Conservation (phyloP, 2,888 invertebrate genomes). For the Electrophaes corylata region DNA sequence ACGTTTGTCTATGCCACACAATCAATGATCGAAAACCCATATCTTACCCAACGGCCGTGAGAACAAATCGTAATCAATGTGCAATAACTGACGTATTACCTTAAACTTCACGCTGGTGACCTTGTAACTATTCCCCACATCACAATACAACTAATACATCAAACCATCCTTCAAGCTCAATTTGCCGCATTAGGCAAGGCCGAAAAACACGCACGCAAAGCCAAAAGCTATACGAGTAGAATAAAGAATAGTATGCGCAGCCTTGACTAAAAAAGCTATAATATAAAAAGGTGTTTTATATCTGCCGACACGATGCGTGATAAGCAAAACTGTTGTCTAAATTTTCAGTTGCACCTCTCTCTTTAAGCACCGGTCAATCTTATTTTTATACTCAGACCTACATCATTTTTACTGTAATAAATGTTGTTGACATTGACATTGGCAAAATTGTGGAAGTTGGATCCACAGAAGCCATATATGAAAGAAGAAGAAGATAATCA, state of each 20-base stretch:
- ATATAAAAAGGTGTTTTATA: slow-evolving; percentile 44
- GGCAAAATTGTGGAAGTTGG: too few species aligned
- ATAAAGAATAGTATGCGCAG: slow-evolving; percentile 28
- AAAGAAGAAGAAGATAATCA: too few species aligned
- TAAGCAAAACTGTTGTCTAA: not conserved
- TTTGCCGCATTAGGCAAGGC: slow-evolving; percentile 72
- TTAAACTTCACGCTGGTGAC: slow-evolving; percentile 34
- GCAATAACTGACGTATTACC: slow-evolving; percentile 20
- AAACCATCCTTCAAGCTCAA: slow-evolving; percentile 69
- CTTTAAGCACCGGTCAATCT: too few species aligned
- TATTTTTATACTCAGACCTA: too few species aligned
- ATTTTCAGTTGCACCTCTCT: too few species aligned
- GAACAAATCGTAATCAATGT: slow-evolving; percentile 24
- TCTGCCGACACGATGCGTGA: slow-evolving; percentile 11
- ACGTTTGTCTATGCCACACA: not conserved
- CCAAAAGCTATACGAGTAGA: slow-evolving; percentile 43
- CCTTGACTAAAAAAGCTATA: slow-evolving; percentile 53
- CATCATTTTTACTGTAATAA: too few species aligned
- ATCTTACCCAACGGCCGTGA: slow-evolving; percentile 22
- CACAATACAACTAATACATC: slow-evolving; percentile 39
- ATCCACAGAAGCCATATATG: too few species aligned
- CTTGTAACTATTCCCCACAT: slow-evolving; percentile 44
- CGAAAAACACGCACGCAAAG: slow-evolving; percentile 63
- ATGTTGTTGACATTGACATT: too few species aligned
- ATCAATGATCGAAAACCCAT: slow-evolving; percentile 6